phyloP scores from a whole-genome alignment of 2,888 invertebrate genomes.

The Pasiphila rectangulata region DNA sequence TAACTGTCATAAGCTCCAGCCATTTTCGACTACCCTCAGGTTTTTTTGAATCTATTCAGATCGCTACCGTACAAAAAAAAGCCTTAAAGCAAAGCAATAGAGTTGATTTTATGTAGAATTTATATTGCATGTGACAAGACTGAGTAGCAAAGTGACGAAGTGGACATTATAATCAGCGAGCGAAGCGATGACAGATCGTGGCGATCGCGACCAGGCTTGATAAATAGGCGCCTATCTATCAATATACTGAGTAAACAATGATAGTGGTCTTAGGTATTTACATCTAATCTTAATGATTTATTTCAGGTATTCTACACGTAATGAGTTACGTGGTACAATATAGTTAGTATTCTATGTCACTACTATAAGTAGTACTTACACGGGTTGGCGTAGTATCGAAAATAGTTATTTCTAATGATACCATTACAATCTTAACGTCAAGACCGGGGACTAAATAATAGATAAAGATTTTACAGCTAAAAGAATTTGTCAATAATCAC shows the following conservation, averaged over 20 bases:
- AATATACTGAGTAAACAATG: constrained; percentile 18
- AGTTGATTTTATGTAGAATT: not conserved
- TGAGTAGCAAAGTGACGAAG: constrained; percentile 22
- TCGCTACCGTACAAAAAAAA: not conserved
- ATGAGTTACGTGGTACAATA: not conserved
- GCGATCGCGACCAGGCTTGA: constrained; percentile 44
- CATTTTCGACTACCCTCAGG: not conserved
- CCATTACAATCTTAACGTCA: no score
- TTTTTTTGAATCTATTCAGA: not conserved
- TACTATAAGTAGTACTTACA: no score
- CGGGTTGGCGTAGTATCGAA: no score
- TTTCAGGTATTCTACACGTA: not conserved
- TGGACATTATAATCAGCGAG: constrained; percentile 65
- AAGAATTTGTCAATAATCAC: no score
- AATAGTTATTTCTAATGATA: no score
- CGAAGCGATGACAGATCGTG: constrained; percentile 57
- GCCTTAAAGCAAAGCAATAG: not conserved
- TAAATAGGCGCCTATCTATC: constrained; percentile 38
- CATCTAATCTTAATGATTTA: constrained; percentile 5
- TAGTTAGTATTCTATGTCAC: no score
- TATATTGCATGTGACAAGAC: constrained; percentile 3
- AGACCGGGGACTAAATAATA: no score
- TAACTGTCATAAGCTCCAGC: not conserved
- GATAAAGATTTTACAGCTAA: no score
- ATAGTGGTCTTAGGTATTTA: constrained; percentile 1